Base-by-base conservation (phyloP, 1,140 invertebrate species). In the Cydia fagiglandana region DNA sequence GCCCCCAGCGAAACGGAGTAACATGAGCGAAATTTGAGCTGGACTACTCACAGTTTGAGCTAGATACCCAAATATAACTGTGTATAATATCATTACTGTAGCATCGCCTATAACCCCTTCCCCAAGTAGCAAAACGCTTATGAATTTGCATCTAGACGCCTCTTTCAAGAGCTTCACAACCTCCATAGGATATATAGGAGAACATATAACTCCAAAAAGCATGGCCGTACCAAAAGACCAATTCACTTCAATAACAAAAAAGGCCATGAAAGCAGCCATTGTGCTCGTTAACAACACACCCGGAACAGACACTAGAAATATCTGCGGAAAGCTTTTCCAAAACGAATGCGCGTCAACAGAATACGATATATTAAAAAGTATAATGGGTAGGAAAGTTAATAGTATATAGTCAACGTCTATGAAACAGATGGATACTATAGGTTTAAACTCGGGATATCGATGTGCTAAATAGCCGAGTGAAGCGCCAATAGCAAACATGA, bases 71-170 rank as follows among this genome's bases (percentile, higher is more conserved):
- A 87, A 91, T 0, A 89, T 78, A 17, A 84, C 86, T 2, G 86
- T 91, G 73, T 91, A 92, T 45, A 84, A 88, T 13, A 92, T 91
- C 89, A 92, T 92, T 12, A 82, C 86, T 1, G 91, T 89, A 1
- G 84, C 84, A 80, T 92, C 91, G 17, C 91, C 91, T 13, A 92
- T 83, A 10, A 92, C 79, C 2, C 89, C 88, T 79, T 92, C 91
- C 0, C 91, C 91, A 6, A 89, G 78, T 5, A 92, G 73, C n/a
- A 92, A 68, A 2, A 92, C 87, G 30, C 88, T 89, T 13, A 91
- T 83, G 24, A 88, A 87, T 75, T 92, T 92, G 15, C 91, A 89
- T 74, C 87, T 89, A 0, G 84, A 81, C 78, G 88, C 84, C 56
- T 90, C 85, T 76, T 86, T 87, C 53, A 92, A 81, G 34, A 87